Percentiles rank a stretch among this genome's conserved stretches.
Conservation (phyloP, 2,113 vertebrate species). For the Gavialis gangeticus region DNA sequence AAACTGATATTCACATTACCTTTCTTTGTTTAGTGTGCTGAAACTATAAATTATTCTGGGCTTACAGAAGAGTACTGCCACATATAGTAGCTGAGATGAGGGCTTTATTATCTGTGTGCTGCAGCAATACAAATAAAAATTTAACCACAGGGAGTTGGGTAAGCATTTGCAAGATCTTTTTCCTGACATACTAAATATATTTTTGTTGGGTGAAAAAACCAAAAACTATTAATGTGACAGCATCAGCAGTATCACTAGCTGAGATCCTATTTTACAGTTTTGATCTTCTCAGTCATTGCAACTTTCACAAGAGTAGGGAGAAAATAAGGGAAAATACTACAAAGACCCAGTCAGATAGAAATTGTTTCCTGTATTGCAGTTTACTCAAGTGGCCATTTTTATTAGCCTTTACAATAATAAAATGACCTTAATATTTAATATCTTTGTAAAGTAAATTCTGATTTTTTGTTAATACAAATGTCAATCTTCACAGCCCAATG, state of each 20-base stretch:
- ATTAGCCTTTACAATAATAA: background rate
- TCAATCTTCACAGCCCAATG: background rate
- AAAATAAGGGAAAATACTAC: background rate
- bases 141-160: background rate
- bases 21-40: background rate
- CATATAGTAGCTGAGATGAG: no score
- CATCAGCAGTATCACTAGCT: background rate
- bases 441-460: background rate
- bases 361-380: background rate
- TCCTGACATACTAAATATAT: background rate
- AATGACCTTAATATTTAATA: background rate
- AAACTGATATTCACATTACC: background rate
- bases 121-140: background rate
- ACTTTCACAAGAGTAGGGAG: background rate
- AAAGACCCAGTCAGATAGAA: background rate
- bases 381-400: background rate
- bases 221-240: background rate
- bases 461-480: background rate
- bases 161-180: background rate
- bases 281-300: background rate
- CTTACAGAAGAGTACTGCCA: no score
- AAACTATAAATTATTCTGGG: background rate
- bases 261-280: background rate
- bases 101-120: background rate
- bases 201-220: background rate